Evolutionary conservation across 2,113 vertebrate species (phyloP).

Genomic region (human (Homo sapiens)): DNA sequence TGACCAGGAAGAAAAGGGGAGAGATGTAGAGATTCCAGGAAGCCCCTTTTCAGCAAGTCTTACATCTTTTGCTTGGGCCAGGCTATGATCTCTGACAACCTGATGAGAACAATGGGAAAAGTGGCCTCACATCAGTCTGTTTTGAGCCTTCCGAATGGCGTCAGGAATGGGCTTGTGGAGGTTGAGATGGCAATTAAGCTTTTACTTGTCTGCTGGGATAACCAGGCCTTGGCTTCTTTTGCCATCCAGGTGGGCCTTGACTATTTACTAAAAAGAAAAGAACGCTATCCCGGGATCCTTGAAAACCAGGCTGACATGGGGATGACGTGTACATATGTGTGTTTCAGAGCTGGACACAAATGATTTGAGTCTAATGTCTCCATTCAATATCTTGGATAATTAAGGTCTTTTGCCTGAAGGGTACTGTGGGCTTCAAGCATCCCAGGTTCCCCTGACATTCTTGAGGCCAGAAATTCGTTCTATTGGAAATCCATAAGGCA

Average conservation of each 20-base stretch:
- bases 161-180: background rate
- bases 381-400: background rate
- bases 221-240: background rate
- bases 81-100: background rate
- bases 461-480: background rate
- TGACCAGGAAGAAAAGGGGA: background rate
- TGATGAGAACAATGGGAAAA: background rate
- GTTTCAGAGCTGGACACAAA: background rate
- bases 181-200: background rate
- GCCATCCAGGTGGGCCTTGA: background rate
- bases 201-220: background rate
- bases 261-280: background rate
- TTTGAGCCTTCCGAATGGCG: background rate
- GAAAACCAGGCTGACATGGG: background rate
- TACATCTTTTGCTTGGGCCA: background rate
- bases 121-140: background rate
- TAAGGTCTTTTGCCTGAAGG: background rate
- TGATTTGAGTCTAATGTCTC: background rate
- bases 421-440: background rate
- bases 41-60: background rate
- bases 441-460: background rate
- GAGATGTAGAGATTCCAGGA: background rate
- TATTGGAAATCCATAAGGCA: background rate
- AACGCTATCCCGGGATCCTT: background rate
- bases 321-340: background rate